phyloP scores from a whole-genome alignment of 2,888 invertebrate species.

The Cactoblastis cactorum region DNA sequence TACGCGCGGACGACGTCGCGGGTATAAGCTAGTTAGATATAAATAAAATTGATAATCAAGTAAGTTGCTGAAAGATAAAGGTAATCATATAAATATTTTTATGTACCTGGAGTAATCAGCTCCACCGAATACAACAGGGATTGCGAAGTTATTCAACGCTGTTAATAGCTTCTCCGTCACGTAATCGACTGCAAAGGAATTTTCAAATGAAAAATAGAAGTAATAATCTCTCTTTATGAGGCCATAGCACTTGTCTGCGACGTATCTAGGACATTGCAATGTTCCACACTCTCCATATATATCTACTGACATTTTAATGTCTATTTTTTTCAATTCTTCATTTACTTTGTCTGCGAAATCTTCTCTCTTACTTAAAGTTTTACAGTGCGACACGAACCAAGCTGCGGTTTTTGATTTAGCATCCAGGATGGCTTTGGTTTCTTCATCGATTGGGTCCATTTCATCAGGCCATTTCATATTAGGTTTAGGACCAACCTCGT shows the following conservation, averaged over 20 bases:
- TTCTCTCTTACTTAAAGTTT: slow-evolving; percentile 30
- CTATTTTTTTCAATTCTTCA: slow-evolving; percentile 27
- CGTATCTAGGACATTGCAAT: slow-evolving; percentile 28
- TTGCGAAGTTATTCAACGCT: slow-evolving; percentile 71
- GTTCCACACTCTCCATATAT: slow-evolving; percentile 43
- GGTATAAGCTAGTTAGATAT: too few species aligned
- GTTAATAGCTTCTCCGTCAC: slow-evolving; percentile 48
- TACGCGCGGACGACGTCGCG: too few species aligned
- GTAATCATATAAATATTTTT: slow-evolving; percentile 27
- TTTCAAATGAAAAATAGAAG: slow-evolving; percentile 53
- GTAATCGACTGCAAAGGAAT: slow-evolving; percentile 45
- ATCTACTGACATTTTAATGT: slow-evolving; percentile 31
- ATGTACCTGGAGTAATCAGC: slow-evolving; percentile 72
- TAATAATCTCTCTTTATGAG: slow-evolving; percentile 39
- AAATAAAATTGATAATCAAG: too few species aligned
- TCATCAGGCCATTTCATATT: slow-evolving; percentile 43
- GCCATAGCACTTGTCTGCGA: slow-evolving; percentile 28
- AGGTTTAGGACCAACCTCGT: slow-evolving; percentile 38
- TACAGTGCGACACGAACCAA: slow-evolving; percentile 46
- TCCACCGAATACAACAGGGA: slow-evolving; percentile 83
- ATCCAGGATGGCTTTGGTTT: slow-evolving; percentile 27
- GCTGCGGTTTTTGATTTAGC: slow-evolving; percentile 40
- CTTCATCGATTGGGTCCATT: slow-evolving; percentile 38
- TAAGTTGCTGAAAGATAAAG: too few species aligned
- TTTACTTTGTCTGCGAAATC: slow-evolving; percentile 25